Evolutionary conservation across 2,797 vertebrate genomes (phyloP), one percentile per base, ranked within the genome.

Genomic region (Saguinus oedipus): DNA sequence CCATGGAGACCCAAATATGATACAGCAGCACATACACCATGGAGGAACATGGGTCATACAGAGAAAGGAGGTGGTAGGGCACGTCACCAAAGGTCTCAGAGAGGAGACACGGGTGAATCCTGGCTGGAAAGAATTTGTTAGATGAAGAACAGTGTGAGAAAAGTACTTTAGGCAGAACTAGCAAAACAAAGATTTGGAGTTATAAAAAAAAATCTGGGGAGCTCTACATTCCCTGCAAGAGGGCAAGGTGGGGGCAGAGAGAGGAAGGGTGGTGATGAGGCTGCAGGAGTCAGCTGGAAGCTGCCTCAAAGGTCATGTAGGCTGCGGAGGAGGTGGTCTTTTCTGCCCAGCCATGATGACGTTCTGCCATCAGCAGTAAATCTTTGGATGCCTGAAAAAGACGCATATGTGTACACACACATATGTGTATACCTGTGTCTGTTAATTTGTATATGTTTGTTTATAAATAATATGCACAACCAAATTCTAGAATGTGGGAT

Each of bases 21-120:
- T 1, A 74, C 0, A 12, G 33, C 1, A 26, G 55, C n/a, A 44
- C 2, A 27, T 5, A 13, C 0, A 19, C 36, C 48, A 7, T 8
- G 53, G 46, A 30, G 64, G 46, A 81, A 64, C n/a, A 24, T 0
- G 3, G 26, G 24, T 36, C 24, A 5, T 1, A 12, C 0, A 55
- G 64, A 70, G 55, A 91, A 75, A 74, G 64, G 33, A 19, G 42
- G 36, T 0, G 2, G 59, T 33, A 1, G 30, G 61, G 30, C 14
- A 15, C 1, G n/a, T 14, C n/a, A 6, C 70, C 8, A 12, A 76
- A 33, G 90, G 46, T 12, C n/a, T 72, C 46, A 7, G 57, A 82
- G 75, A 74, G 20, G 50, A 39, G 8, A 27, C 2, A 5, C 0
- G 9, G 80, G 44, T 1, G 15, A 33, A 36, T 48, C 2, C 36